phyloP scores from a whole-genome alignment of 2,888 invertebrate genomes.

The Oscheius onirici region DNA sequence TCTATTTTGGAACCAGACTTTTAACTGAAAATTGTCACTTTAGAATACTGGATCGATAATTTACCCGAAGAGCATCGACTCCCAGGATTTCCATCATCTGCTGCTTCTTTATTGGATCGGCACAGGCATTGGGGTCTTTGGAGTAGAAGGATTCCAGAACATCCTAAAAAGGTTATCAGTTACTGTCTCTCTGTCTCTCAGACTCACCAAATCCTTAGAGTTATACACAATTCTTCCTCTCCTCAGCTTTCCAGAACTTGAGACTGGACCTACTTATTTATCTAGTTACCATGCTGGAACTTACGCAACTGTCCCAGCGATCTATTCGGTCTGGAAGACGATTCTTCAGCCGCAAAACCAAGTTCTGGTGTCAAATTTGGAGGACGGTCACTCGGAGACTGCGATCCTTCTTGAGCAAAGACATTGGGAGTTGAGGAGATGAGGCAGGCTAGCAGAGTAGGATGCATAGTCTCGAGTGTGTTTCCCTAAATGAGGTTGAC shows the following conservation, averaged over 20 bases:
- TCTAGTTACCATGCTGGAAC: neutral
- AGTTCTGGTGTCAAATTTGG: constrained; percentile 10
- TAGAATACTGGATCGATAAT: neutral
- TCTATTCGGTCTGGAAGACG: neutral
- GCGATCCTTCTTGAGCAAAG: constrained; percentile 30
- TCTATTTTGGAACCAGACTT: constrained; percentile 58
- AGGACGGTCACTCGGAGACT: neutral
- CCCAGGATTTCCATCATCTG: constrained; percentile 39
- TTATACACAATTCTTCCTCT: constrained; percentile 50
- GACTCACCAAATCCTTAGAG: constrained; percentile 37
- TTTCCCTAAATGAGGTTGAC: neutral
- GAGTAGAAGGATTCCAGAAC: constrained; percentile 48
- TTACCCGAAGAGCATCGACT: constrained; percentile 48
- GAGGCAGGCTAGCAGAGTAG: constrained; percentile 43
- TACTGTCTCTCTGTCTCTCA: neutral
- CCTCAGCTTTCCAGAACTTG: constrained; percentile 31
- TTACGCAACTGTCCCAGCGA: constrained; percentile 27
- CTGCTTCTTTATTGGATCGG: constrained; percentile 44
- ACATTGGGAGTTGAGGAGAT: constrained; percentile 47
- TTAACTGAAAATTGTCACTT: constrained; percentile 38
- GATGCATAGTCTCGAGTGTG: constrained; percentile 34
- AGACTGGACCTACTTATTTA: constrained; percentile 1
- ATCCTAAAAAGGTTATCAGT: constrained; percentile 25
- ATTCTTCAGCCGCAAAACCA: neutral
- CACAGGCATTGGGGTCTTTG: constrained; percentile 55